A percentile compares a stretch with the other conserved stretches of the same genome.
phyloP scores from a whole-genome alignment of 2,888 invertebrate genomes.

The Dryococelus australis region DNA sequence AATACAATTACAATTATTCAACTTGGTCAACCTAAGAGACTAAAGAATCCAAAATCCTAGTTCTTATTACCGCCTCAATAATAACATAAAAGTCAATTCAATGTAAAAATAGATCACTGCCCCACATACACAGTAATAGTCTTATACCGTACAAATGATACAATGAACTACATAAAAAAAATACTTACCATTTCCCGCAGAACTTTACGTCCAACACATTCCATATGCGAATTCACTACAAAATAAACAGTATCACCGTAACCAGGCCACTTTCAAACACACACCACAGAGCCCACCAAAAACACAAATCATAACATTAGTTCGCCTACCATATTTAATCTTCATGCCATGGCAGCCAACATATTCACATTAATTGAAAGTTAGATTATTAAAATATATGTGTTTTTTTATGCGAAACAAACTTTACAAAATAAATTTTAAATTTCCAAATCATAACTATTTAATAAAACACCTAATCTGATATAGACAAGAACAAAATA shows the following conservation, averaged over 20 bases:
- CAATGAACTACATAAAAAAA: not conserved
- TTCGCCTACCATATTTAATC: not conserved
- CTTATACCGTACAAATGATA: not conserved
- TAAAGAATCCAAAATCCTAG: too few species aligned
- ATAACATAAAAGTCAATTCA: not conserved
- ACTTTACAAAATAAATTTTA: too few species aligned
- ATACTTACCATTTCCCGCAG: not conserved
- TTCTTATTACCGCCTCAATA: too few species aligned
- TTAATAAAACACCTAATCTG: too few species aligned
- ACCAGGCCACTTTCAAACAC: not conserved
- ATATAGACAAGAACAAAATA: too few species aligned
- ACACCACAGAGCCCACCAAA: not conserved
- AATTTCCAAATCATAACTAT: too few species aligned
- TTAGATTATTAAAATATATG: not conserved
- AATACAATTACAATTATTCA: too few species aligned
- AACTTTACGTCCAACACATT: not conserved
- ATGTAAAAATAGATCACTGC: constrained; percentile 2
- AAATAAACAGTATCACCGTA: not conserved
- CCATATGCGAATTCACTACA: not conserved
- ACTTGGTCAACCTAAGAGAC: too few species aligned
- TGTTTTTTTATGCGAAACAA: too few species aligned
- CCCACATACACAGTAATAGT: not conserved
- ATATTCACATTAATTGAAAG: not conserved
- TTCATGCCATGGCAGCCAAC: not conserved
- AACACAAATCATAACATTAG: not conserved